Evolutionary conservation across 2,113 vertebrate species (phyloP), one percentile per base, ranked within the genome.

Genomic region (Lagopus muta): DNA sequence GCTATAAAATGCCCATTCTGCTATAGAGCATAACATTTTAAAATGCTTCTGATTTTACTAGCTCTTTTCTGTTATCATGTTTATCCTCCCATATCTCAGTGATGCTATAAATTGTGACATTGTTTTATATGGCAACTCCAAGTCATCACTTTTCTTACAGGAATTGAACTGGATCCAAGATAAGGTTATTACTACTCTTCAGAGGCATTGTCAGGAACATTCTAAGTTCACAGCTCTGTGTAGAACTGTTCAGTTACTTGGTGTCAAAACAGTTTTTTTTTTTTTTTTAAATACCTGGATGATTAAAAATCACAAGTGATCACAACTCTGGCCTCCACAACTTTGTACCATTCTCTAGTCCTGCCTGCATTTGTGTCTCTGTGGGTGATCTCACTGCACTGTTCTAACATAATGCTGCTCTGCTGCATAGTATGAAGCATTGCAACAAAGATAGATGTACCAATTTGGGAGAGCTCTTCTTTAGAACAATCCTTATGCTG

Each of bases 11-110:
- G 45, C 48, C 82, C 55, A 25, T 88, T 82, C 78, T 82, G 91
- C 48, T 62, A 58, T 20, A 73, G 75, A 89, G 54, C 64, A 22
- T 70, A 60, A 73, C 45, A 73, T 88, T 89, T 89, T 82, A 40
- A 87, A 92, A 82, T 66, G 75, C 19, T 86, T 45, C 82, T 88
- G 71, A 86, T 54, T 90, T 80, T 84, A 71, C 40, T 64, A 90
- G 11, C 72, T 91, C 42, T 77, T 94, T 93, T 86, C 36, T 84
- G 62, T 89, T 36, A 42, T 79, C 13, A 3, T 85, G 77, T 61
- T 92, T 96, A 88, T 66, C 80, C 16, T 70, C 34, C 40, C 34
- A 6, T 75, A 27, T 45, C 58, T 57, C 38, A 87, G 14, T 82
- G 85, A 47, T 27, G 61, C 43, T 93, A 47, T 64, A 52, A 38